Base-by-base conservation (phyloP, 2,797 vertebrate genomes). In the Xyrichtys novacula region DNA sequence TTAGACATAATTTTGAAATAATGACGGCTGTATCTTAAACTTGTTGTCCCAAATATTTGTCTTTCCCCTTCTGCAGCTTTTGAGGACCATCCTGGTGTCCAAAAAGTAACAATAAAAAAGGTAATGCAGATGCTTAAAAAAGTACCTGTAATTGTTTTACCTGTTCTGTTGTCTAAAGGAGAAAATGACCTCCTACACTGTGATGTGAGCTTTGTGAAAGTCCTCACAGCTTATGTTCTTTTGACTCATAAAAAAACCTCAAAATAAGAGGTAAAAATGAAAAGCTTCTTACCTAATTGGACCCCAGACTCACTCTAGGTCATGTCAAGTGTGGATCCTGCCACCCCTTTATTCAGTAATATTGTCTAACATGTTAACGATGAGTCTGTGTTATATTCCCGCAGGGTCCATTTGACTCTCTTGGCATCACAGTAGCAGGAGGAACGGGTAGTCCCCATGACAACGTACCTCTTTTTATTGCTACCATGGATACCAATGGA, bases 401-500 rank as follows among this genome's bases (percentile, higher is more conserved):
- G 66, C 88, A 98, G 97, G 94, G 91, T 34, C 92, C 93, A 47
- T 43, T 88, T 64, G 95, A 97, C 79, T 96, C 95, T 2, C 50
- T 97, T 72, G 96, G 96, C 74, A 92, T 98, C 76, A 95, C 92
- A 82, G 91, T 97, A 85, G 95, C 95, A 75, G 96, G 95, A 82
- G 96, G 96, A 82, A 90, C 94, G 69, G 95, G 94, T 80, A 96
- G 96, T 88, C 95, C 95, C 22, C 96, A 96, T 65, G 96, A 96
- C 76, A 95, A 97, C 76, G 83, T 94, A 80, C 95, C 95, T 49
- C 94, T 97, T 87, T 96, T 96, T 89, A 96, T 98, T 81, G 95
- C 96, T 67, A 89, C 96, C 94, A 95, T 98, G 95, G 96, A 97
- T 79, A 95, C 95, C 0, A 91, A 93, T 64, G 96, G 96, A 88